phyloP scores from a whole-genome alignment of 1,140 invertebrate genomes.

The Cyclargus thomasi region DNA sequence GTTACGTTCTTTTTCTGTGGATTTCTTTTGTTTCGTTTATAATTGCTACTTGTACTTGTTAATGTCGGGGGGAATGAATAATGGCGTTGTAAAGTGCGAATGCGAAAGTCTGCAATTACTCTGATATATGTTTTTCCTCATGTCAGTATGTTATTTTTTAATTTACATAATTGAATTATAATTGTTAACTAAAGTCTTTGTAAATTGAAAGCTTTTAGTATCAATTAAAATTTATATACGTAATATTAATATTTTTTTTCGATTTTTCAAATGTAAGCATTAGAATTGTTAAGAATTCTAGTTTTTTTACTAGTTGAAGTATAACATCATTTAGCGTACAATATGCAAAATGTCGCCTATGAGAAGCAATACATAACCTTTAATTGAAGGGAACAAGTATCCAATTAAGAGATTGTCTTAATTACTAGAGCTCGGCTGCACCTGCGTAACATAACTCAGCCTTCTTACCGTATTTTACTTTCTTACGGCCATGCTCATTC shows the following conservation, averaged over 20 bases:
- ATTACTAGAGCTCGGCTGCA: constrained; percentile 45
- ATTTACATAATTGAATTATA: not conserved
- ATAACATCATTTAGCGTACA: no score
- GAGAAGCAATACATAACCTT: constrained; percentile 19
- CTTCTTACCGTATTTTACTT: constrained; percentile 15
- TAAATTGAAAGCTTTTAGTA: no score
- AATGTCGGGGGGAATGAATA: not conserved
- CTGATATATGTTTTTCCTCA: not conserved
- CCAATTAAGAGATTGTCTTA: constrained; percentile 47
- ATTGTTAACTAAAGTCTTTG: no score
- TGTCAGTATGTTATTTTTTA: not conserved
- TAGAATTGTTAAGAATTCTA: no score
- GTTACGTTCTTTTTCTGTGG: not conserved
- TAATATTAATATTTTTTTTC: no score
- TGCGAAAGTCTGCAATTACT: not conserved
- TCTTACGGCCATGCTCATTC: not conserved
- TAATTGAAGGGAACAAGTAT: constrained; percentile 22
- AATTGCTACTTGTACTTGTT: not conserved
- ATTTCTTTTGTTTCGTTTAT: not conserved
- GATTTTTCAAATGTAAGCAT: no score
- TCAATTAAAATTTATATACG: no score
- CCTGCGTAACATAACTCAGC: constrained; percentile 32
- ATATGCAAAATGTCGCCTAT: no score
- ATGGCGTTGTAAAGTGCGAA: not conserved
- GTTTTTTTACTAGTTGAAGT: no score